These are phyloP conservation scores for Melanitta fusca DNA, from an alignment of 2,797 vertebrate species.

Conservation along the genomic window DNA sequence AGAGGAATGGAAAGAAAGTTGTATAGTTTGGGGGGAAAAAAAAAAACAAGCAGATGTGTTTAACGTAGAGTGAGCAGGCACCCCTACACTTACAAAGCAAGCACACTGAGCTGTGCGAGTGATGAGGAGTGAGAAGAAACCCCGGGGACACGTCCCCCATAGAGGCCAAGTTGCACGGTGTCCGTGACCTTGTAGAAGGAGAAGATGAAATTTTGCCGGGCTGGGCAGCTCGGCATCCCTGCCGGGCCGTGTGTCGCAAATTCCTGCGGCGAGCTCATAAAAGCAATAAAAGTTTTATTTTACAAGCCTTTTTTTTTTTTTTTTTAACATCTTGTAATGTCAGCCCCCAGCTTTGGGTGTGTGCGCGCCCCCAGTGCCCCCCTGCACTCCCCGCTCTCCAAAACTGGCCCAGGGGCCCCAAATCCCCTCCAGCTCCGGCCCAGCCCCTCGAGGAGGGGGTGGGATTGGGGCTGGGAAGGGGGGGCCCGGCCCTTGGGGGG, in stretches of 20 bases:
- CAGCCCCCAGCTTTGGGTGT: too few species aligned
- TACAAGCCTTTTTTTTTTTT: neutral
- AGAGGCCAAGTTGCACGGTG: neutral
- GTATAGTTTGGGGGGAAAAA: neutral
- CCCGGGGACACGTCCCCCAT: accelerated
- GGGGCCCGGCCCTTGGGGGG: too few species aligned
- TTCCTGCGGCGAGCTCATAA: neutral
- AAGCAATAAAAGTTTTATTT: neutral
- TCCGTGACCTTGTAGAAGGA: neutral
- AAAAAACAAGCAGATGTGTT: neutral
- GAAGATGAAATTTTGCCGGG: neutral
- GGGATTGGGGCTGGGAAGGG: too few species aligned
- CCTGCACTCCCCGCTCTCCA: neutral
- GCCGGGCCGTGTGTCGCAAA: neutral
- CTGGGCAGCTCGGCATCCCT: too few species aligned
- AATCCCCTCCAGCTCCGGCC: too few species aligned
- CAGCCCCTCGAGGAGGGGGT: neutral
- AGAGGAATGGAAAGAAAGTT: neutral
- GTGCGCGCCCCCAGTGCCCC: neutral
- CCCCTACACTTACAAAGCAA: neutral
- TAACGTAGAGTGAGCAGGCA: neutral
- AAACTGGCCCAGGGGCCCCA: too few species aligned
- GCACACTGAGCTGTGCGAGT: neutral
- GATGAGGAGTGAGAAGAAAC: neutral
- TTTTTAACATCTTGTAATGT: too few species aligned